These are phyloP conservation scores for Lordiphosa stackelbergi DNA, from an alignment of 1,140 invertebrate genomes.

Conservation along the genomic window DNA sequence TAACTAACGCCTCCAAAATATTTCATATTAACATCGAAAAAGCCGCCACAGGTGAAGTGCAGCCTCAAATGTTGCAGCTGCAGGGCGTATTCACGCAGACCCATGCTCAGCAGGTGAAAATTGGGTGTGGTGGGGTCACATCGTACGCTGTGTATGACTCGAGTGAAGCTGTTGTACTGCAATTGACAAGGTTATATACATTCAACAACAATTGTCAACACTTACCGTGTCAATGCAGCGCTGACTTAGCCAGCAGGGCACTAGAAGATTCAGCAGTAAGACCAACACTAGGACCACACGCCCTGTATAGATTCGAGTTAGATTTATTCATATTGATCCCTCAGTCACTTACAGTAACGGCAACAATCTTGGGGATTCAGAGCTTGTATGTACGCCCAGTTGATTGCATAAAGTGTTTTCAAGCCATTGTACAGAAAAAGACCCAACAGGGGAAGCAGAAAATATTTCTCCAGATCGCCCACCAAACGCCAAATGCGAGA, in stretches of 20 bases:
- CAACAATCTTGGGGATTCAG: constrained; percentile 27
- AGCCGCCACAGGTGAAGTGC: constrained; percentile 53
- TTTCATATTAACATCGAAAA: constrained; percentile 58
- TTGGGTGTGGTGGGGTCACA: not conserved
- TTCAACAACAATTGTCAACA: not conserved
- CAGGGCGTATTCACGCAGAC: constrained; percentile 55
- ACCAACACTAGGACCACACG: constrained; percentile 13
- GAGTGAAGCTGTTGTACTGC: constrained; percentile 44
- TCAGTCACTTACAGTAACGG: constrained; percentile 20
- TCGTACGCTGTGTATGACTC: constrained; percentile 28
- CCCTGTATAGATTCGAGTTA: constrained; percentile 10
- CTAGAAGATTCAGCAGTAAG: constrained; percentile 27
- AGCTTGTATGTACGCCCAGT: constrained; percentile 49
- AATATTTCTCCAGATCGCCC: constrained; percentile 42
- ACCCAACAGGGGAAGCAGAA: constrained; percentile 30
- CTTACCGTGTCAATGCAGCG: constrained; percentile 39
- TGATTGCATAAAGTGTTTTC: constrained; percentile 36
- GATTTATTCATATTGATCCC: not conserved
- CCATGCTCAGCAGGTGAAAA: constrained; percentile 27
- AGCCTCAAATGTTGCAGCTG: constrained; percentile 59
- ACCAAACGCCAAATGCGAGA: constrained; percentile 44
- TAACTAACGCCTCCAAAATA: constrained; percentile 48
- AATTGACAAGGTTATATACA: not conserved
- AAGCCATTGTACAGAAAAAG: constrained; percentile 44
- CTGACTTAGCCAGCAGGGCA: constrained; percentile 40